Percentiles rank a stretch among this genome's conserved stretches.
phyloP scores from a whole-genome alignment of 2,888 invertebrate genomes.

The Leucophenga maculata region DNA sequence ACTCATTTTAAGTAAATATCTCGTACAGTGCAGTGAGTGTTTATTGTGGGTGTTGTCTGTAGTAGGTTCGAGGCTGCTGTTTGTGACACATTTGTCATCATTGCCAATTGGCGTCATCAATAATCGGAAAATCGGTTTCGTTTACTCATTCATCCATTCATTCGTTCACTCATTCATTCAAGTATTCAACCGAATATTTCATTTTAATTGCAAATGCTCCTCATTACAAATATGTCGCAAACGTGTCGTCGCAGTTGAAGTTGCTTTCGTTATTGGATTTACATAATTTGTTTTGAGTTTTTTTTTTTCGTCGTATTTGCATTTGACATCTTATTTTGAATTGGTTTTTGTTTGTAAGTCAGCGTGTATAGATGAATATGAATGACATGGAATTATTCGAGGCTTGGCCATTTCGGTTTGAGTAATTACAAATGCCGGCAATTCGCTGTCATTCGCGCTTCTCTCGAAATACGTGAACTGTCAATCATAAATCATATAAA shows the following conservation, averaged over 20 bases:
- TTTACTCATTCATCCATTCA: neutral
- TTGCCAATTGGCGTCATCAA: neutral
- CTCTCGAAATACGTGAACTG: neutral
- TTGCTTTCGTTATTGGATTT: neutral
- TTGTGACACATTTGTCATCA: neutral
- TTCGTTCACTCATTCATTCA: too few species aligned
- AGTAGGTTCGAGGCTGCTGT: too few species aligned
- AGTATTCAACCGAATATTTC: neutral
- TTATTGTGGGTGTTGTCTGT: too few species aligned
- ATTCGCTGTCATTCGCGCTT: neutral
- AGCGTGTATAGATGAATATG: too few species aligned
- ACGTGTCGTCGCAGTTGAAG: neutral
- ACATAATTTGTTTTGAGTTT: neutral
- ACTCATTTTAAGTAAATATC: too few species aligned
- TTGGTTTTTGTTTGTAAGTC: neutral
- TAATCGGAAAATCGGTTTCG: neutral
- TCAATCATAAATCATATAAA: conserved; percentile 2
- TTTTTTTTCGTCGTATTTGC: too few species aligned
- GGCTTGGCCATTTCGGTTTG: neutral
- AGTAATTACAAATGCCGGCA: conserved; percentile 2
- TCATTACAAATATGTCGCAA: neutral
- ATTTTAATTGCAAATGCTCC: neutral
- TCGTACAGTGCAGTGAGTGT: too few species aligned
- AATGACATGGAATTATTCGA: too few species aligned
- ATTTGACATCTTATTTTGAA: conserved; percentile 1